Evolutionary conservation across 2,113 vertebrate species (phyloP).

Genomic region (Clarias batrachus): DNA sequence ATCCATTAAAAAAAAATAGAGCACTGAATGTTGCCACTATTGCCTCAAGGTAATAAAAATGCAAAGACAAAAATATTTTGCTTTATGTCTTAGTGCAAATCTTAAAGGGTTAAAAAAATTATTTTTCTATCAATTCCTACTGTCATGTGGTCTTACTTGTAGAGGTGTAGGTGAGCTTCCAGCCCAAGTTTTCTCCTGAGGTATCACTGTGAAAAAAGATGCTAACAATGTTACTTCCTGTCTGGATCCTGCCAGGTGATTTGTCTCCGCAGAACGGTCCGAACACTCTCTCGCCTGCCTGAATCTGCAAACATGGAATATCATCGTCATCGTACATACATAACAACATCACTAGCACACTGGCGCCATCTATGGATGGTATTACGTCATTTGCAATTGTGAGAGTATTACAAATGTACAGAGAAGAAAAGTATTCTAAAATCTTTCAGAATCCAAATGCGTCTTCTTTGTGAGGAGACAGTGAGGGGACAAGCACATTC

Average conservation of each 20-base stretch:
- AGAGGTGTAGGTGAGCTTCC: conserved; percentile 82
- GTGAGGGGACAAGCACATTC: background rate
- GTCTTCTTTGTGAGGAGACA: background rate
- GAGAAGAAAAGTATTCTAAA: background rate
- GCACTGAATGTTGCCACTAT: too few relatives aligned
- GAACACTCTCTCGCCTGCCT: conserved; percentile 71
- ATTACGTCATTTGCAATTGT: background rate
- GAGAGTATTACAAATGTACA: background rate
- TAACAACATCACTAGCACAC: too few relatives aligned
- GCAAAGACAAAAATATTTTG: too few relatives aligned
- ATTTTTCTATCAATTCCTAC: background rate
- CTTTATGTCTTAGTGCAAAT: too few relatives aligned
- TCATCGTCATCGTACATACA: background rate
- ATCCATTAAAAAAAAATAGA: too few relatives aligned
- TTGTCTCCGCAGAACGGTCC: conserved; percentile 87
- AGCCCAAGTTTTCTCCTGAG: conserved; percentile 89
- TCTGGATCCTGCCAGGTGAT: conserved; percentile 81
- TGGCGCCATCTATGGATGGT: background rate
- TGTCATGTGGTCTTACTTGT: conserved; percentile 65
- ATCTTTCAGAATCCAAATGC: background rate
- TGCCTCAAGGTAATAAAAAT: too few relatives aligned
- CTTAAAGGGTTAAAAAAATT: too few relatives aligned
- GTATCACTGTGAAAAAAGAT: conserved; percentile 88
- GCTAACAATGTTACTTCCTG: conserved; percentile 72
- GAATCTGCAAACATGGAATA: conserved; percentile 72